Evolutionary conservation across 2,797 vertebrate species (phyloP).

Genomic region (Enteromius anoplus): DNA sequence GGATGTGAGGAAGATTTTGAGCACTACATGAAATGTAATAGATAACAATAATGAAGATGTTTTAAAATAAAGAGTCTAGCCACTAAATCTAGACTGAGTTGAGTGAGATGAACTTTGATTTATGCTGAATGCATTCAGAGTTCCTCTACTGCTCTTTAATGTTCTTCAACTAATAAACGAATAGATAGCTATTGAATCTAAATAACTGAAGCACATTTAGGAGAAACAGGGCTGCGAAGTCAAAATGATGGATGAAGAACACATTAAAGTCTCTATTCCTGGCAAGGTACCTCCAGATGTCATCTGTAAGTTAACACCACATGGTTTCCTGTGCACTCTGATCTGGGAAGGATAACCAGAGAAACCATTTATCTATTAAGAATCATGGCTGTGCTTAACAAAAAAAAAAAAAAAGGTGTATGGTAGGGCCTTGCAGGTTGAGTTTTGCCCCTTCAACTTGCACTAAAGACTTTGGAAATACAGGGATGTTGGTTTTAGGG

Average conservation of each 20-base stretch:
- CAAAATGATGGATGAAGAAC: slow-evolving; percentile 14
- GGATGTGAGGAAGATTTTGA: background rate
- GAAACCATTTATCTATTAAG: background rate
- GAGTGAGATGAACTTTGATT: background rate
- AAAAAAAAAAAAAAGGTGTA: background rate
- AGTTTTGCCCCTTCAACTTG: background rate
- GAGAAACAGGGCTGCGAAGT: slow-evolving; percentile 4
- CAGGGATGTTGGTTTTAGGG: background rate
- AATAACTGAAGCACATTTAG: background rate
- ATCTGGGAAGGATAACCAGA: slow-evolving; percentile 3
- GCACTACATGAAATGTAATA: background rate
- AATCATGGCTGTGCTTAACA: background rate
- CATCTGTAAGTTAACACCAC: slow-evolving; percentile 16
- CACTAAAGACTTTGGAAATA: background rate
- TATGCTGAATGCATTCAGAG: background rate
- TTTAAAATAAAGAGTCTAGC: background rate
- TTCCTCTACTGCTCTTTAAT: background rate
- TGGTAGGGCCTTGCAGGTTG: background rate
- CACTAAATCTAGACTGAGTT: background rate
- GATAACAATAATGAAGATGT: background rate
- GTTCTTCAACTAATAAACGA: background rate
- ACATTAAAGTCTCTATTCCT: slow-evolving; percentile 1
- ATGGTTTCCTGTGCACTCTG: slow-evolving; percentile 7
- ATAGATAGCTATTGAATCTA: background rate
- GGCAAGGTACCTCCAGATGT: slow-evolving; percentile 12